Evolutionary conservation across 2,113 vertebrate species (phyloP).

Genomic region (Gymnobelideus leadbeateri): DNA sequence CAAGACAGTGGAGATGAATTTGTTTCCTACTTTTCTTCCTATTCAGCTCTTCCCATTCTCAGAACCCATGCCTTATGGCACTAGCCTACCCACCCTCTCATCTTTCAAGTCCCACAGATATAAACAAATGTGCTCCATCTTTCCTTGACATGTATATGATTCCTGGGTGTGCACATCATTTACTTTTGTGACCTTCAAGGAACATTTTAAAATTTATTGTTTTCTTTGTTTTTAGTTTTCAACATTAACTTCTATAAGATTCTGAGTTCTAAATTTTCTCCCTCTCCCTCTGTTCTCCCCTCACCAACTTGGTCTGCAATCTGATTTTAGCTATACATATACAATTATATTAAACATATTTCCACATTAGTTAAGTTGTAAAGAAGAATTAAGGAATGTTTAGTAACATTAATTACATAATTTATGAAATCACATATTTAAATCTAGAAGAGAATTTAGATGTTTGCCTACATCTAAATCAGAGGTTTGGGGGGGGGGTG

Average conservation of each 20-base stretch:
- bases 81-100: neutral
- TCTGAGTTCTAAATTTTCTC: no score
- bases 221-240: no score
- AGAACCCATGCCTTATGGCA: neutral
- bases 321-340: no score
- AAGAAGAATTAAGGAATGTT: constrained; percentile 1
- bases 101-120: neutral
- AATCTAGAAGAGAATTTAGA: neutral
- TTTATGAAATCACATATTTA: neutral
- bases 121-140: constrained; percentile 23
- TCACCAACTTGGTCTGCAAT: no score
- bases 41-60: neutral
- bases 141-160: constrained; percentile 36
- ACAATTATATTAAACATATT: no score
- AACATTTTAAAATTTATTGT: neutral
- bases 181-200: constrained; percentile 42
- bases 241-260: no score
- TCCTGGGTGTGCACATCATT: constrained; percentile 52
- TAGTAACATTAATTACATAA: neutral
- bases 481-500: rapidly evolving
- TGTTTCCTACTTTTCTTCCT: neutral
- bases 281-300: no score
- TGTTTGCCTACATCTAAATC: neutral
- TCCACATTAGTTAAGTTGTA: no score
- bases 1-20: neutral